These are phyloP conservation scores for Archegozetes longisetosus DNA, from an alignment of 1,140 invertebrate species.

Conservation along the genomic window DNA sequence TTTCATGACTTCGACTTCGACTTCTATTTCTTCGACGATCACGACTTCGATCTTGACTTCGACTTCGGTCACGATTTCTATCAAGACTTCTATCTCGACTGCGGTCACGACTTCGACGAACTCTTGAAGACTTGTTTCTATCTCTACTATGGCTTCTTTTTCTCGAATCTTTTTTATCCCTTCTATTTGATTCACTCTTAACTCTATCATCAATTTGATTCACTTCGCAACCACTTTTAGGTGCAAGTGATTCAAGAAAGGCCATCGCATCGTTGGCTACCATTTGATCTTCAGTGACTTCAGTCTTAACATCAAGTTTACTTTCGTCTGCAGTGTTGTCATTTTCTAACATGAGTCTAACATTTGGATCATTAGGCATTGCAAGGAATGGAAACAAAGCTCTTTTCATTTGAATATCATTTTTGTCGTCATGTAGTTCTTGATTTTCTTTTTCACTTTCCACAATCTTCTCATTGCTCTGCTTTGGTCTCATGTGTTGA, in stretches of 20 bases:
- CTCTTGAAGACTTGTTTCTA: conserved; percentile 13
- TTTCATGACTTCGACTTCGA: conserved; percentile 12
- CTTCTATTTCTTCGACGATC: conserved; percentile 17
- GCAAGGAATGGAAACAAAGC: conserved; percentile 75
- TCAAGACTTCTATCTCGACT: conserved; percentile 16
- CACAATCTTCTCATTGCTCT: conserved; percentile 14
- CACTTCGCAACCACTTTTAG: conserved; percentile 27
- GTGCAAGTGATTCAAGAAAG: conserved; percentile 70
- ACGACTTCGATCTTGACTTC: conserved; percentile 27
- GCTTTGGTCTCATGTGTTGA: conserved; percentile 71
- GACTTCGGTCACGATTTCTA: conserved; percentile 22
- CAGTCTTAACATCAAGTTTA: conserved; percentile 23
- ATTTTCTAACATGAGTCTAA: conserved; percentile 24
- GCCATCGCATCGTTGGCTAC: conserved; percentile 68
- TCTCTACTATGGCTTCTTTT: conserved; percentile 21
- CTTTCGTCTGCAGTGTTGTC: conserved; percentile 25
- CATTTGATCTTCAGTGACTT: conserved; percentile 32
- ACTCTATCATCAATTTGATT: conserved; percentile 2
- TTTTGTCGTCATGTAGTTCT: conserved; percentile 24
- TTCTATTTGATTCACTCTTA: conserved; percentile 4
- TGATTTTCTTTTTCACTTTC: conserved; percentile 12
- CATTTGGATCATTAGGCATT: conserved; percentile 58
- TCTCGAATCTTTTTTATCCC: conserved; percentile 18
- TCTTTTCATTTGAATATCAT: conserved; percentile 34
- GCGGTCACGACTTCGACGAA: conserved; percentile 26